Conservation (phyloP, 2,888 invertebrate genomes). For the Prosopocoilus inquinatus region DNA sequence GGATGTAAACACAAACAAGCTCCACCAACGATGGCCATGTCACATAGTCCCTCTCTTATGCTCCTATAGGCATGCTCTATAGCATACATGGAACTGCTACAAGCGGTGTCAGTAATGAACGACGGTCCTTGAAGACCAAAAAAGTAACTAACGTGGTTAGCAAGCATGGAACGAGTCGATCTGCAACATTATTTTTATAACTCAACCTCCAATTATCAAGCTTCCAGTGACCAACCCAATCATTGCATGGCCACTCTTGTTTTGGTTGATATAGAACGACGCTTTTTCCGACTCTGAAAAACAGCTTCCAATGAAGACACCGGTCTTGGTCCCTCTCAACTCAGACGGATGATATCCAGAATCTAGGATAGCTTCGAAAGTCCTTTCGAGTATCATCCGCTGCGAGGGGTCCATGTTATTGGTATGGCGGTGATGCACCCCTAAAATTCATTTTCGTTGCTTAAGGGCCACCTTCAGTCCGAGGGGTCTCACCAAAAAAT, state of each 20-base stretch:
- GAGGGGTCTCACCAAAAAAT: constrained; percentile 49
- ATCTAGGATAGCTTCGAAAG: constrained; percentile 61
- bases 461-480: neutral
- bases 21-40: constrained; percentile 87
- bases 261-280: neutral
- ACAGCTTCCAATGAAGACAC: constrained; percentile 77
- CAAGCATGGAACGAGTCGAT: constrained; percentile 68
- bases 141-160: constrained; percentile 84
- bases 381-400: constrained; percentile 59
- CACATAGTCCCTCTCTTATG: constrained; percentile 77
- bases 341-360: constrained; percentile 67
- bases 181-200: neutral
- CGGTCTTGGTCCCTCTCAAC: constrained; percentile 70
- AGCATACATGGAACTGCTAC: constrained; percentile 90
- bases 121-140: constrained; percentile 85
- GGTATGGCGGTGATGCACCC: constrained; percentile 57
- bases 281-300: constrained; percentile 75
- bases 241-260: neutral
- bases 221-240: neutral
- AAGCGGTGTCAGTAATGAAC: constrained; percentile 86
- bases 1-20: constrained; percentile 85
- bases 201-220: neutral
- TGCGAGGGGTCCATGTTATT: constrained; percentile 58
- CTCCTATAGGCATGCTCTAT: constrained; percentile 78
- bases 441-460: constrained; percentile 22